These are phyloP conservation scores for Atta texana DNA, from an alignment of 1,140 invertebrate species.

Conservation along the genomic window DNA sequence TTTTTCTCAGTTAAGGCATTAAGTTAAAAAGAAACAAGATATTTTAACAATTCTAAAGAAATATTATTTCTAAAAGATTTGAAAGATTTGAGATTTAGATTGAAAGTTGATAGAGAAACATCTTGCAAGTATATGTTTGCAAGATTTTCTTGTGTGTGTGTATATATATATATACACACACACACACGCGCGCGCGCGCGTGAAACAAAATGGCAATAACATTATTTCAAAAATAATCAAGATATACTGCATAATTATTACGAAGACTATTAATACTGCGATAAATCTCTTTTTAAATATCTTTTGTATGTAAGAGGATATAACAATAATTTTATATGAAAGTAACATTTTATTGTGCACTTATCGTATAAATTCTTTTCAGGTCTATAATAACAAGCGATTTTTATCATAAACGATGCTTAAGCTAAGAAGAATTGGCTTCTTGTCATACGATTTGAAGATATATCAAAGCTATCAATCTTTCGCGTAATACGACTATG, in stretches of 20 bases:
- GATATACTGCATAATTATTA: neutral
- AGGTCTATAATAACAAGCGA: neutral
- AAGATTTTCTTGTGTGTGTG: too few relatives aligned
- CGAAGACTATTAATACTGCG: neutral
- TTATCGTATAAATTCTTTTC: neutral
- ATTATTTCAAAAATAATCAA: neutral
- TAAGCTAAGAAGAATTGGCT: conserved; percentile 16
- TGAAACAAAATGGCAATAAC: conserved; percentile 18
- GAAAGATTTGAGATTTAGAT: too few relatives aligned
- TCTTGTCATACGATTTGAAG: conserved; percentile 25
- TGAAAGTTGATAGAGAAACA: too few relatives aligned
- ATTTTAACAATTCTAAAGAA: too few relatives aligned
- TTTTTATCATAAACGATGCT: neutral
- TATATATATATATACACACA: too few relatives aligned
- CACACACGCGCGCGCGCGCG: too few relatives aligned
- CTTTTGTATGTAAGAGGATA: neutral
- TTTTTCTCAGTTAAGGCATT: too few relatives aligned
- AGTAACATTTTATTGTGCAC: neutral
- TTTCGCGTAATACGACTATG: conserved; percentile 31
- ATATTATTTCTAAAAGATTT: too few relatives aligned
- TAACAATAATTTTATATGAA: conserved; percentile 3
- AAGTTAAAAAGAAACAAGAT: too few relatives aligned
- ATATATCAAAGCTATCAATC: conserved; percentile 45
- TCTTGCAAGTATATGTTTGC: too few relatives aligned
- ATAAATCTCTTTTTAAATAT: neutral